These are phyloP conservation scores for Gasterosteus nipponicus DNA, from an alignment of 2,113 vertebrate genomes.

Conservation along the genomic window DNA sequence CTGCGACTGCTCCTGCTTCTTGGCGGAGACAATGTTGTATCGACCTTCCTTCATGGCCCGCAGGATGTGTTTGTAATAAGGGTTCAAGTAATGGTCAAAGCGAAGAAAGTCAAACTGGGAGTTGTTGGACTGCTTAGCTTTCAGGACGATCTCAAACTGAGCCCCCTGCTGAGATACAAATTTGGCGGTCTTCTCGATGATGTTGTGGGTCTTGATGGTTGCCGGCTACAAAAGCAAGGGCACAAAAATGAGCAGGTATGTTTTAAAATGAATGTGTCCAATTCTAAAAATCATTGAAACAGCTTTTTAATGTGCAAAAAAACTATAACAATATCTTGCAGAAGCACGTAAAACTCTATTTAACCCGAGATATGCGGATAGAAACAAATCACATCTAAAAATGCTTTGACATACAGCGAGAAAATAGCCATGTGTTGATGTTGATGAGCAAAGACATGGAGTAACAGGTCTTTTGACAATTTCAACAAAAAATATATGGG, in stretches of 20 bases:
- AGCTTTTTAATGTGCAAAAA: background rate
- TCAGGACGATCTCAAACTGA: slow-evolving; percentile 98
- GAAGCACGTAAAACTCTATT: background rate
- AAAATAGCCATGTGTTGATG: too few relatives aligned
- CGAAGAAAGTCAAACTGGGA: slow-evolving; percentile 98
- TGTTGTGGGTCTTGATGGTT: slow-evolving; percentile 96
- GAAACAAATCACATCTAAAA: too few relatives aligned
- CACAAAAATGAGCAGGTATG: slow-evolving; percentile 19
- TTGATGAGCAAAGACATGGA: background rate
- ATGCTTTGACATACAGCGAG: too few relatives aligned
- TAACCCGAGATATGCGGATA: too few relatives aligned
- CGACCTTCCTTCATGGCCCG: slow-evolving; percentile 96
- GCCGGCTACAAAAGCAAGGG: slow-evolving; percentile 84
- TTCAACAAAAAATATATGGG: too few relatives aligned
- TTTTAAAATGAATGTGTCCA: background rate
- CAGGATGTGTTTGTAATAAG: slow-evolving; percentile 97
- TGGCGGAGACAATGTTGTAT: slow-evolving; percentile 82
- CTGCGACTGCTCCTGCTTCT: slow-evolving; percentile 82
- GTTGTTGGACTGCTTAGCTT: slow-evolving; percentile 95
- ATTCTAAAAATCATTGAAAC: background rate
- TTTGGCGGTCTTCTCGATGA: slow-evolving; percentile 95
- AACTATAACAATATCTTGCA: background rate
- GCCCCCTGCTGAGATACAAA: slow-evolving; percentile 97
- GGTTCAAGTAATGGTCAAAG: slow-evolving; percentile 99
- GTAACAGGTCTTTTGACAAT: background rate